These are phyloP conservation scores for Coremacera marginata DNA, from an alignment of 2,888 invertebrate genomes.

Conservation along the genomic window DNA sequence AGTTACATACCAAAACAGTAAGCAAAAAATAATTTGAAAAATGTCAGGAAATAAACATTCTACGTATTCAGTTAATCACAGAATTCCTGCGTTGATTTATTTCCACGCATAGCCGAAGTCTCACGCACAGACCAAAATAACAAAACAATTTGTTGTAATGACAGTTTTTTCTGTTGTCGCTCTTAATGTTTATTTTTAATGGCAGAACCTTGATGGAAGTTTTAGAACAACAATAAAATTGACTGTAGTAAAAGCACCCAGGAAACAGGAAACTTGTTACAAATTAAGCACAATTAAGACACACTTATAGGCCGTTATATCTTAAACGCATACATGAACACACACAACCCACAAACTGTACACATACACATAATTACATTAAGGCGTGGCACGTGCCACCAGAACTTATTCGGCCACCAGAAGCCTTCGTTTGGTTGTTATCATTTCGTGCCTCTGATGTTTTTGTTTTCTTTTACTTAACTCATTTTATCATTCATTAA, in stretches of 20 bases:
- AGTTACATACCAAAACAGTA: no score
- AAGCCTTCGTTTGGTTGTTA: not conserved
- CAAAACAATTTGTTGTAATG: constrained; percentile 1
- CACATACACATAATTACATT: not conserved
- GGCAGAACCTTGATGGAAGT: not conserved
- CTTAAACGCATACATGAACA: not conserved
- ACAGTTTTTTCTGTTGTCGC: not conserved
- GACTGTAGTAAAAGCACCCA: not conserved
- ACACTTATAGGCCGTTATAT: constrained; percentile 4
- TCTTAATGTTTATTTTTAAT: not conserved
- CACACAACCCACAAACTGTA: not conserved
- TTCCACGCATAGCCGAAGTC: not conserved
- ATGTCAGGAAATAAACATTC: no score
- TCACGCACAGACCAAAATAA: not conserved
- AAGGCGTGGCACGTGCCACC: not conserved
- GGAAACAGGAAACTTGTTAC: constrained; percentile 21
- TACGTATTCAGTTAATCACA: no score
- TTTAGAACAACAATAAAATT: not conserved
- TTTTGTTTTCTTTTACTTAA: not conserved
- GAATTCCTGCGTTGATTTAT: no score
- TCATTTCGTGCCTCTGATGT: not conserved
- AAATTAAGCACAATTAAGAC: constrained; percentile 24
- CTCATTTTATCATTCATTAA: constrained; percentile 11
- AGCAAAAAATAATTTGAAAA: no score
- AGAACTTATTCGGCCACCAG: no score